A percentile compares a stretch with the other conserved stretches of the same genome.
Evolutionary conservation across 2,888 invertebrate genomes (phyloP).

Genomic region (Sarcophaga caerulescens): DNA sequence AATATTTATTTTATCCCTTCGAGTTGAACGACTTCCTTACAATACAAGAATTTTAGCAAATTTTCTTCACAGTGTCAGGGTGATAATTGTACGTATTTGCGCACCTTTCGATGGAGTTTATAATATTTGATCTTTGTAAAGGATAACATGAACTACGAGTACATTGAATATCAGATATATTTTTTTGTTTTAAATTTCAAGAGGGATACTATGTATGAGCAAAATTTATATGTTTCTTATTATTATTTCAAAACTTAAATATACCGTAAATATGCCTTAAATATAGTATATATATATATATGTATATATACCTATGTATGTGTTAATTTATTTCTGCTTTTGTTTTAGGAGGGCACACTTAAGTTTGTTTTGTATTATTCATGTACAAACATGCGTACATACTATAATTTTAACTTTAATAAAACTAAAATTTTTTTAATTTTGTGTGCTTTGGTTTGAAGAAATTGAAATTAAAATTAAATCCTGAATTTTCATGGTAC

Average conservation of each 20-base stretch:
- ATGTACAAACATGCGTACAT: no score
- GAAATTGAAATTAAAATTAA: not conserved
- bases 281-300: not conserved
- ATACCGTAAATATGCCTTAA: no score
- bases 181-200: conserved; percentile 25
- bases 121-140: conserved; percentile 19
- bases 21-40: conserved; percentile 12
- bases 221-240: conserved; percentile 42
- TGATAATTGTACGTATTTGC: not conserved
- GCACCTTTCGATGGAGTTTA: not conserved
- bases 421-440: conserved; percentile 4
- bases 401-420: not conserved
- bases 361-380: conserved; percentile 53
- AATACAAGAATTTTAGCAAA: not conserved
- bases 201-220: conserved; percentile 37
- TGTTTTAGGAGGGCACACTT: conserved; percentile 62
- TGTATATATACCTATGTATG: conserved; percentile 2
- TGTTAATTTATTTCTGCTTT: conserved; percentile 29
- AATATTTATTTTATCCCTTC: conserved; percentile 13
- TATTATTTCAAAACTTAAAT: no score
- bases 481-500: conserved; percentile 6
- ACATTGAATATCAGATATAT: conserved; percentile 13
- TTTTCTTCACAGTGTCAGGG: not conserved
- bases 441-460: conserved; percentile 35
- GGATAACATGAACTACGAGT: conserved; percentile 50